Evolutionary conservation across 2,113 vertebrate species (phyloP).

Genomic region (Pseudolaguvia tuberculata): DNA sequence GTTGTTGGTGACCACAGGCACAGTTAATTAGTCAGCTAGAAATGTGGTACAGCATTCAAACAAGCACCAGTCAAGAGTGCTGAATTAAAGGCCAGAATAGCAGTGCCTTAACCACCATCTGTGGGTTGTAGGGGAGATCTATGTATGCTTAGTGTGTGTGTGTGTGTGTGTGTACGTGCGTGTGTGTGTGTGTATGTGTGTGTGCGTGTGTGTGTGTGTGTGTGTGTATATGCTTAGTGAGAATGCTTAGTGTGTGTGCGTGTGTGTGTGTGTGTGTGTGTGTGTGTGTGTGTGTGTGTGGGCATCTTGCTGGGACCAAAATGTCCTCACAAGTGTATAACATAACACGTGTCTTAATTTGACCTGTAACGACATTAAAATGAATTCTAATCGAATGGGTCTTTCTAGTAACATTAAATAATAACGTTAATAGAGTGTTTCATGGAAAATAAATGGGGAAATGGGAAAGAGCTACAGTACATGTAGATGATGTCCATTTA

Average conservation of each 20-base stretch:
- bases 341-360: neutral
- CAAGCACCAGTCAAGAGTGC: constrained; percentile 27
- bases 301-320: neutral
- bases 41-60: constrained; percentile 10
- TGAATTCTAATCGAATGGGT: too few species aligned
- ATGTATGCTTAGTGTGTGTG: constrained; percentile 55
- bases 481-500: neutral
- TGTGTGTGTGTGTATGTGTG: constrained; percentile 53
- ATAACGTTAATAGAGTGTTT: neutral
- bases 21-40: constrained; percentile 58
- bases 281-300: constrained; percentile 48
- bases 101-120: constrained; percentile 51
- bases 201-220: constrained; percentile 37
- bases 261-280: constrained; percentile 54
- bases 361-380: neutral
- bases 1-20: constrained; percentile 56
- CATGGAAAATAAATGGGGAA: constrained; percentile 15
- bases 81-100: constrained; percentile 61
- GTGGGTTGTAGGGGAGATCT: constrained; percentile 30
- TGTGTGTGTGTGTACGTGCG: constrained; percentile 38
- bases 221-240: constrained; percentile 57
- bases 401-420: neutral
- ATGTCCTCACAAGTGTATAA: neutral
- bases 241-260: constrained; percentile 56
- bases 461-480: neutral